Evolutionary conservation across 1,140 invertebrate species (phyloP).

Genomic region (Copidosoma floridanum): DNA sequence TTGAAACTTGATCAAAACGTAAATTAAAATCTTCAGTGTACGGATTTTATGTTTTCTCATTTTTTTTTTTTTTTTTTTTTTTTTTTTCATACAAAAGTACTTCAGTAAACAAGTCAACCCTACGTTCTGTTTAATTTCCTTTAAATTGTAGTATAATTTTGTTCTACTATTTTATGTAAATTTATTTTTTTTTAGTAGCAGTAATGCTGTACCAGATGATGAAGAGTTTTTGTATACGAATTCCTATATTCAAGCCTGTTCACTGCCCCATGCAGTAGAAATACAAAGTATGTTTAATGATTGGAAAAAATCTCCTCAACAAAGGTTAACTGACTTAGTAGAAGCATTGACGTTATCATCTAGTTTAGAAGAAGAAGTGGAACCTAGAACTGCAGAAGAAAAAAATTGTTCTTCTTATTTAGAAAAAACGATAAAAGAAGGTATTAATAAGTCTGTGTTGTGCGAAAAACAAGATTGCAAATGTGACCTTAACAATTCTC

Average conservation of each 20-base stretch:
- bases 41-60: no score
- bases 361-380: constrained; percentile 7
- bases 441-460: constrained; percentile 13
- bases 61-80: no score
- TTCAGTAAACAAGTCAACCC: no score
- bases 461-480: constrained; percentile 15
- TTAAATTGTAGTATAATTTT: no score
- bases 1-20: no score
- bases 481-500: constrained; percentile 3
- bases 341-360: constrained; percentile 22
- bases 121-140: no score
- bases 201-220: not conserved
- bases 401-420: constrained; percentile 14
- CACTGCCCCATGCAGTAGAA: constrained; percentile 19
- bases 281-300: constrained; percentile 28
- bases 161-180: no score
- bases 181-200: not conserved
- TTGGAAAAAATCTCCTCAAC: constrained; percentile 27
- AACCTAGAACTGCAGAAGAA: constrained; percentile 1
- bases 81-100: no score
- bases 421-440: constrained; percentile 19
- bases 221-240: constrained; percentile 3
- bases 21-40: no score
- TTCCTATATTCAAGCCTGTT: not conserved
- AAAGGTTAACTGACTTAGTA: constrained; percentile 25